Base-by-base conservation (phyloP, 2,888 invertebrate genomes). In the Calameuta filiformis region DNA sequence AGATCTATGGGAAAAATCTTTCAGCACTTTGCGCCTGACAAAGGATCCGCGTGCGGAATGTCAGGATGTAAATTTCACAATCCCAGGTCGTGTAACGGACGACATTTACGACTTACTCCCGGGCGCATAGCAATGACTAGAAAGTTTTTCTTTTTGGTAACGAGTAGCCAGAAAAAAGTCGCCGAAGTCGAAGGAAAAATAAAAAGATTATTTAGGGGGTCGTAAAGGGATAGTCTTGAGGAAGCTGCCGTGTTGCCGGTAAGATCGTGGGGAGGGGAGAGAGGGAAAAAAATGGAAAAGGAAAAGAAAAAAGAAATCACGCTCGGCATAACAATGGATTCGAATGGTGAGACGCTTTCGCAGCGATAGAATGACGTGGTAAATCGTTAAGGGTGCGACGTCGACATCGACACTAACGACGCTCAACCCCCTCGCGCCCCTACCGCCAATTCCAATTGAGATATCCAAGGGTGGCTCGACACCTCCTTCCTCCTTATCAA, bases 101-200 rank as follows among this genome's bases (percentile, higher is more conserved):
- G 73, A 75, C 71, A 71, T 78, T 78, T 78, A 78, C 78, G 78
- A 78, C 71, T 75, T 75, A 71, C 78, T 73, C 68, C 69, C 71
- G 75, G 71, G 75, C 68, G 75, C 78, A 78, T 78, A 78, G 78
- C 75, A 78, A 78, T 75, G 78, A 78, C 78, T 78, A 75, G 75
- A 78, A 78, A 78, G 78, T 78, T 76, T 30, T 69, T 33, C 40
- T 40, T 40, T 40, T 75, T 33, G 77, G 77, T 77, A 68, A 75
- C 77, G 40, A 75, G 75, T 71, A 34, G 33, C 15, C 34, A 33
- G 31, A 40, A 12, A 12, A 34, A 30, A 35, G 40, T 40, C 40
- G 6, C 40, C 37, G 35, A 76, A 76, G 37, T 69, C 33, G 31
- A 35, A 76, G n/a, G 30, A 56, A 76, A 40, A 76, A 68, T 35